Base-by-base conservation (phyloP, 2,888 invertebrate species). In the Plutella xylostella region DNA sequence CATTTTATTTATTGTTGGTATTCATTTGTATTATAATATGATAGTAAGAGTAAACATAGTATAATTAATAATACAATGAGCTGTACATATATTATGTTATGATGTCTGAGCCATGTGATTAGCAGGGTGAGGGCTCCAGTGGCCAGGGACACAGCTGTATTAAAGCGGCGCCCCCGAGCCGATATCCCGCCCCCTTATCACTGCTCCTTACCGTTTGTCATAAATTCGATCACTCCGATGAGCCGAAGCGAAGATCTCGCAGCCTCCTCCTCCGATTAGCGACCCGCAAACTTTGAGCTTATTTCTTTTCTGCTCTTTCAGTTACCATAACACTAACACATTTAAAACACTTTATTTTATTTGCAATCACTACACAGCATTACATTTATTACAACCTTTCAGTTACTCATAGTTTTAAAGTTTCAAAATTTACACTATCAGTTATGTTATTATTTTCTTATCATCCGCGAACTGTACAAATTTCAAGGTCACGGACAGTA, bases 161-260 rank as follows among this genome's bases (percentile, higher is more conserved):
- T n/a, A n/a, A n/a, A n/a, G n/a, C 41, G 30, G 56, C 56, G 52
- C 58, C 51, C 58, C 53, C 57, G 57, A 60, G 58, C 60, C 63
- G 72, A 78, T 78, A 77, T 71, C 70, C 60, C 65, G 56, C 65
- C 64, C 72, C 72, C 77, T 77, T 76, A 79, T 80, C 78, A 76
- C 65, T 72, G 71, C 45, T 71, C 61, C 80, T 83, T 82, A 83
- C 83, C 83, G 82, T 79, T 73, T 68, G 69, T 80, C 77, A 78
- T 79, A 77, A 80, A 82, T 79, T 74, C 72, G 78, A 75, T 77
- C 82, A 74, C 75, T 66, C 65, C 75, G 70, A 74, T 75, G 78
- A 75, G 62, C 74, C 71, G 68, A 60, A 64, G 59, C 65, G 66
- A 69, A 68, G 65, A 65, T 64, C 64, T 71, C 64, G 43, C 72